These are phyloP conservation scores for Corythornis leucogaster DNA, from an alignment of 2,797 vertebrate species.

Conservation along the genomic window DNA sequence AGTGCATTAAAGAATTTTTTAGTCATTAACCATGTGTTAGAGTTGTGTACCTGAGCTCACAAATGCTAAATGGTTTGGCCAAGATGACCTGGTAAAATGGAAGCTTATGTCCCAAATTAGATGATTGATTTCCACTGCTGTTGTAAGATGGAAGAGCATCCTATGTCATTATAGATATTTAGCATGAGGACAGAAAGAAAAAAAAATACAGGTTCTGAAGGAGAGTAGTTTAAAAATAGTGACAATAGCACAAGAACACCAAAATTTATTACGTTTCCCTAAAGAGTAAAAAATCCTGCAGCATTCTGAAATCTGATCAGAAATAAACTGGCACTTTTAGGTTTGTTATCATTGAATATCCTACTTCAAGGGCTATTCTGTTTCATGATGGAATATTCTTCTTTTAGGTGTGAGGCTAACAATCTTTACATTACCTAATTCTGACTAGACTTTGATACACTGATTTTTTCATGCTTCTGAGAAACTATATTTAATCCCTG, in stretches of 20 bases:
- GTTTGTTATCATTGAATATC: constrained; percentile 34
- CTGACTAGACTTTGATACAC: constrained; percentile 66
- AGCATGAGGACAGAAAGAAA: background rate
- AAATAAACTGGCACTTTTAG: constrained; percentile 61
- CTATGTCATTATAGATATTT: background rate
- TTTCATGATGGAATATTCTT: constrained; percentile 52
- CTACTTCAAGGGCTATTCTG: constrained; percentile 46
- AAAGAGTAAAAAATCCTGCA: background rate
- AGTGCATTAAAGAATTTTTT: background rate
- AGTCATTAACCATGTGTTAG: background rate
- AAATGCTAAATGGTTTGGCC: background rate
- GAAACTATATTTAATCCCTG: constrained; percentile 75
- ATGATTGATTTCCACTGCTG: background rate
- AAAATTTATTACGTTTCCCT: background rate
- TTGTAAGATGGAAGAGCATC: background rate
- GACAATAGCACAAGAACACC: background rate
- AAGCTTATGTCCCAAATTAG: background rate
- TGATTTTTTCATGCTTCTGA: constrained; percentile 61
- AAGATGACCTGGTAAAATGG: background rate
- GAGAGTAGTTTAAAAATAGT: background rate
- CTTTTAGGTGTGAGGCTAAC: constrained; percentile 50
- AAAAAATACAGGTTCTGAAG: background rate
- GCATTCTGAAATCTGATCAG: constrained; percentile 18
- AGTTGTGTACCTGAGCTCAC: background rate
- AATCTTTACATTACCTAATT: constrained; percentile 64